These are phyloP conservation scores for Diaphora mendica DNA, from an alignment of 2,888 invertebrate genomes.

Conservation along the genomic window DNA sequence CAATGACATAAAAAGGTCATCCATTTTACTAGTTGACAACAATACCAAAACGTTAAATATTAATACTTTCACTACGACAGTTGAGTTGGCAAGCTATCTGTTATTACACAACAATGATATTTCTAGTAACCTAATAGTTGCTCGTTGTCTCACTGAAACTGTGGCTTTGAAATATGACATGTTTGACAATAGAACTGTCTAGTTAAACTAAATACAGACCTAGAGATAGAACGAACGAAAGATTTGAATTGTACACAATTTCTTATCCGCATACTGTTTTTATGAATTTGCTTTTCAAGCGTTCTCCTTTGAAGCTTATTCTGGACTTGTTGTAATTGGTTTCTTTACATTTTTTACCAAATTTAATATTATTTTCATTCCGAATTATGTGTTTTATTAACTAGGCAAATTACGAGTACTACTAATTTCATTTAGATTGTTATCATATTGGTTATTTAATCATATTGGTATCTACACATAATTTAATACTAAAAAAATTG, in stretches of 20 bases:
- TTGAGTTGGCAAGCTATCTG: slow-evolving; percentile 14
- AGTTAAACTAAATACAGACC: neutral
- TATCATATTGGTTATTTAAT: too few relatives aligned
- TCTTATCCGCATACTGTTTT: neutral
- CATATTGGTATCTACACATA: too few relatives aligned
- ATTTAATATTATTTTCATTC: neutral
- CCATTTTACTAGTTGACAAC: neutral
- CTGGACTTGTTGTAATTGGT: neutral
- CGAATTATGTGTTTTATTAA: neutral
- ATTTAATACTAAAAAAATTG: too few relatives aligned
- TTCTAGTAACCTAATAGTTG: slow-evolving; percentile 8
- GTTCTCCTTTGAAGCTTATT: neutral
- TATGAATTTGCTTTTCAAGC: neutral
- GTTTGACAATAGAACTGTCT: slow-evolving; percentile 2
- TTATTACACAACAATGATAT: slow-evolving; percentile 20
- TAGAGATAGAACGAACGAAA: neutral
- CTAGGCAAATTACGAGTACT: neutral
- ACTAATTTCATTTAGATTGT: neutral
- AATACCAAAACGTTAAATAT: slow-evolving; percentile 10
- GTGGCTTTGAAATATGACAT: slow-evolving; percentile 13
- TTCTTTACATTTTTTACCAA: neutral
- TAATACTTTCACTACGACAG: slow-evolving; percentile 8
- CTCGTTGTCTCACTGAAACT: slow-evolving; percentile 7
- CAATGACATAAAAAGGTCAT: neutral
- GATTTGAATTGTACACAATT: neutral